Percentiles rank a stretch among this genome's conserved stretches.
phyloP scores from a whole-genome alignment of 2,797 vertebrate species.

The Chloroceryle inda region DNA sequence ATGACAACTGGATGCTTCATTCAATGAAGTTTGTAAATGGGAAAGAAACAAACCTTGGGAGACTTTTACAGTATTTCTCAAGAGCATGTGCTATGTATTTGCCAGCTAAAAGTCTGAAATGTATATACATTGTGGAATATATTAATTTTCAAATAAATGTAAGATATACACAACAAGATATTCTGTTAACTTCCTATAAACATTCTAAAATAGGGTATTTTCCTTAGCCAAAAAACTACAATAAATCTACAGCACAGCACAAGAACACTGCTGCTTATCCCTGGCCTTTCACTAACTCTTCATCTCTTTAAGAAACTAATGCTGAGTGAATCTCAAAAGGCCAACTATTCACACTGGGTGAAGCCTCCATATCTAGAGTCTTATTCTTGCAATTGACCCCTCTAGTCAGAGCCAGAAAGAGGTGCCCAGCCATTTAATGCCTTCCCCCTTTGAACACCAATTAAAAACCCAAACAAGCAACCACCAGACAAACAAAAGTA shows the following conservation, averaged over 20 bases:
- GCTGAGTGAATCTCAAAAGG: neutral
- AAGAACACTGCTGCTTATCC: neutral
- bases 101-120: neutral
- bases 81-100: neutral
- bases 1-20: slow-evolving; percentile 17
- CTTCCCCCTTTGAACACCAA: neutral
- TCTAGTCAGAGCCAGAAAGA: neutral
- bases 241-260: neutral
- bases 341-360: neutral
- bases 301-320: neutral
- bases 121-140: neutral
- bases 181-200: slow-evolving; percentile 17
- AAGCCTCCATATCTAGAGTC: neutral
- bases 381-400: neutral
- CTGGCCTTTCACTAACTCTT: neutral
- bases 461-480: neutral
- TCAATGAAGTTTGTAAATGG: slow-evolving; percentile 1
- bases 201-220: neutral
- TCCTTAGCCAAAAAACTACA: neutral
- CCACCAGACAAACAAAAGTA: neutral
- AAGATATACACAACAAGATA: slow-evolving; percentile 26
- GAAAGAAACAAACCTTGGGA: neutral
- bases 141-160: slow-evolving; percentile 48
- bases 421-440: neutral
- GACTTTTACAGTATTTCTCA: neutral